Evolutionary conservation across 1,140 invertebrate genomes (phyloP).

Genomic region (Brachionus calyciflorus): DNA sequence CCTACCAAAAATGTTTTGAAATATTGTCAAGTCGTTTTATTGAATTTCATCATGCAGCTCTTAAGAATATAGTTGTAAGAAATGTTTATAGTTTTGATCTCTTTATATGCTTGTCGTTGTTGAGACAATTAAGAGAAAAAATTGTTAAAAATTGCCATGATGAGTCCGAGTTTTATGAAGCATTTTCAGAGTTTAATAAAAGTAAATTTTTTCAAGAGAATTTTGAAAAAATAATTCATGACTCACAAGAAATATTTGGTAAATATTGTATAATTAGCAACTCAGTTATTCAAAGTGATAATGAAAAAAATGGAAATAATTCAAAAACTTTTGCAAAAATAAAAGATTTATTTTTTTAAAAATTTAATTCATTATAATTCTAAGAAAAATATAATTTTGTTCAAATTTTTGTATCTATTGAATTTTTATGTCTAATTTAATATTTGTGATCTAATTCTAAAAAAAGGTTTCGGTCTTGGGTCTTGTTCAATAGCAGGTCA

Average conservation of each 20-base stretch:
- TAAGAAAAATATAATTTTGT: too few species aligned
- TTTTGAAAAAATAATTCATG: neutral
- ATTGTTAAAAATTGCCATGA: neutral
- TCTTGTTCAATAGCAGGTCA: too few species aligned
- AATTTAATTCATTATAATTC: neutral
- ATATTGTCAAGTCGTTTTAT: neutral
- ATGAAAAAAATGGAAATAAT: neutral
- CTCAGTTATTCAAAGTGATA: neutral
- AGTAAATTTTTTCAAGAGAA: neutral
- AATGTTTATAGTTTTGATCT: constrained; percentile 38
- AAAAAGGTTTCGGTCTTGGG: too few species aligned
- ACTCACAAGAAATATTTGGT: constrained; percentile 25
- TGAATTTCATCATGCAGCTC: constrained; percentile 26
- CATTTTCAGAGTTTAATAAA: constrained; percentile 40
- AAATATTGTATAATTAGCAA: constrained; percentile 36
- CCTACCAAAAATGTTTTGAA: constrained; percentile 28
- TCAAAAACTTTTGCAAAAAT: neutral
- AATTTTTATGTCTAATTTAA: neutral
- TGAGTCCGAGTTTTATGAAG: constrained; percentile 10
- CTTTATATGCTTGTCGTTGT: constrained; percentile 30
- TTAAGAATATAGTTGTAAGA: constrained; percentile 37
- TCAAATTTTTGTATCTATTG: neutral
- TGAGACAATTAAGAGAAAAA: neutral
- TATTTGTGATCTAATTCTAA: too few species aligned
- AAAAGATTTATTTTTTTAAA: neutral